These are phyloP conservation scores for Micrasema minimum DNA, from an alignment of 1,140 invertebrate species.

Conservation along the genomic window DNA sequence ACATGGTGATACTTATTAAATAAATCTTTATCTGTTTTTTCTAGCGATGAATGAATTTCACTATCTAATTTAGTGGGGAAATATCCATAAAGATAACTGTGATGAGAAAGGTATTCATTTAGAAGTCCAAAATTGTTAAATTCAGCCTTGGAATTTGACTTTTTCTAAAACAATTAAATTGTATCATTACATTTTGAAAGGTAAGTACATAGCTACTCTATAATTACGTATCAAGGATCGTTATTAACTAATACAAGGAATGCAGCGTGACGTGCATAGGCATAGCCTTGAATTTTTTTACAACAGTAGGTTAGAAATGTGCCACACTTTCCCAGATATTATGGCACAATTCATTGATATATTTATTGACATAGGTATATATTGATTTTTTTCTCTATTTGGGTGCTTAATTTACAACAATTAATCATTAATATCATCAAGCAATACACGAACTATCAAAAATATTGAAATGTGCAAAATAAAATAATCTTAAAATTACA, in stretches of 20 bases:
- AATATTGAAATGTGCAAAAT: too few relatives aligned
- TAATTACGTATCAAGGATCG: slow-evolving; percentile 32
- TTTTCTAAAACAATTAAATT: slow-evolving; percentile 30
- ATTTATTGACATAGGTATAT: too few relatives aligned
- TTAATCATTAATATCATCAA: too few relatives aligned
- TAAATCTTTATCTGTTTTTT: slow-evolving; percentile 55
- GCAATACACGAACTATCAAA: too few relatives aligned
- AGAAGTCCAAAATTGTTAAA: slow-evolving; percentile 33
- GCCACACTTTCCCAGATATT: background rate
- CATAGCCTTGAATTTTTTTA: slow-evolving; percentile 40
- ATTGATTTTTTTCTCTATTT: too few relatives aligned
- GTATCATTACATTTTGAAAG: slow-evolving; percentile 23
- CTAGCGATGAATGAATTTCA: slow-evolving; percentile 61
- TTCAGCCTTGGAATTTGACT: slow-evolving; percentile 34
- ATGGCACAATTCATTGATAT: background rate
- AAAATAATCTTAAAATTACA: too few relatives aligned
- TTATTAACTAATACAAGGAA: slow-evolving; percentile 28
- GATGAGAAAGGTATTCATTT: slow-evolving; percentile 60
- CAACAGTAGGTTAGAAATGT: background rate
- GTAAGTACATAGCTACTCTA: background rate
- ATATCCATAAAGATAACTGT: slow-evolving; percentile 70
- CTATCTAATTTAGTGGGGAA: slow-evolving; percentile 66
- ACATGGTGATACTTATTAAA: slow-evolving; percentile 62
- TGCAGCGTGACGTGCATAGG: slow-evolving; percentile 29
- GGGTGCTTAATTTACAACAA: too few relatives aligned